These are phyloP conservation scores for Rhynchomys soricoides DNA, from an alignment of 2,113 vertebrate genomes.

Conservation along the genomic window DNA sequence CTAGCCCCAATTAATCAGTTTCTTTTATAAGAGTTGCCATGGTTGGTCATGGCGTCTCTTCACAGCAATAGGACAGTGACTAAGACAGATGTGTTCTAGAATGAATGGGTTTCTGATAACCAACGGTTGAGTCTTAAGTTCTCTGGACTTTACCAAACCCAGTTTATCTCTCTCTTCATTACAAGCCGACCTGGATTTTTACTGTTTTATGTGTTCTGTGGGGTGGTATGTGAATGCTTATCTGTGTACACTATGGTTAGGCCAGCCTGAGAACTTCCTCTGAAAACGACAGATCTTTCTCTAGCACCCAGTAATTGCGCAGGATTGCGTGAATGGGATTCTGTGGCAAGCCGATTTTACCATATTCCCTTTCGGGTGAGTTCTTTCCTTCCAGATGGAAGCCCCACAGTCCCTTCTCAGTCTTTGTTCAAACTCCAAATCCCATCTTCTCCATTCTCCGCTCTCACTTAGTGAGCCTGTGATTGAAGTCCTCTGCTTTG, in stretches of 20 bases:
- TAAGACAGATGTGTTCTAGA: background rate
- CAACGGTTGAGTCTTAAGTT: background rate
- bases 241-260: background rate
- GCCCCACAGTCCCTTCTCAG: background rate
- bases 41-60: background rate
- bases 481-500: background rate
- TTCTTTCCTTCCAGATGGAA: constrained; percentile 33
- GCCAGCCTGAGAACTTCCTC: background rate
- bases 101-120: constrained; percentile 31
- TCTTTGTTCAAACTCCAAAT: constrained; percentile 4
- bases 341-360: constrained; percentile 40
- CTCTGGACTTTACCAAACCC: background rate
- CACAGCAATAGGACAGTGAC: background rate
- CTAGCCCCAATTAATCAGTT: background rate
- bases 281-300: background rate
- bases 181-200: background rate
- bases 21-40: background rate
- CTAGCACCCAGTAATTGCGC: background rate
- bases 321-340: background rate
- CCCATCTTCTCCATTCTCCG: background rate
- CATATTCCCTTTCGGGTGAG: background rate
- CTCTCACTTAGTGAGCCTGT: background rate
- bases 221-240: background rate
- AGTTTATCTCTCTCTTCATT: background rate
- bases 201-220: background rate